Base-by-base conservation (phyloP, 1,140 invertebrate species). In the Eueides isabella region DNA sequence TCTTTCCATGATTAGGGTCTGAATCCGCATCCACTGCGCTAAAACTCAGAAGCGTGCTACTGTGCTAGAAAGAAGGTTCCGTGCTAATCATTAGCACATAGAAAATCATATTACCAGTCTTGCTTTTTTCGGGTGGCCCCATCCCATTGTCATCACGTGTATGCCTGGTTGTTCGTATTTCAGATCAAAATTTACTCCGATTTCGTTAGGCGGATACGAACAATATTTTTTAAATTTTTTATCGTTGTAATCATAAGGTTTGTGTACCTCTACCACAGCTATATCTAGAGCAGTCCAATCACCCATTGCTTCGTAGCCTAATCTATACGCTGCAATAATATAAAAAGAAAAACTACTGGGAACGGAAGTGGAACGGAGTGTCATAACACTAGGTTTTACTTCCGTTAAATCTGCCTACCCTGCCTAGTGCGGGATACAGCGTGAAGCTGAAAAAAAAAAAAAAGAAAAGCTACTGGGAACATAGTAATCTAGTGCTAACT, bases 241-340 rank as follows among this genome's bases (percentile, higher is more conserved):
- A 33, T 80, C 77, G 1, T 69, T 41, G 26, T 83, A 80, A 33
- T 80, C 64, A 41, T 72, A 85, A 0, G 78, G 72, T 1, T 78
- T 75, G 16, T 88, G 82, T n/a, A 86, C 85, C 72, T 79, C 81
- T 0, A 80, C 78, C 6, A 86, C 48, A 14, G 81, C 86, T 68
- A 88, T 82, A 31, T 88, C 86, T 35, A 85, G 79, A 5, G 65
- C 55, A 0, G 82, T 68, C 86, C 86, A 88, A 33, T 80, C 76
- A 66, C 77, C 80, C 5, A 85, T 28, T 30, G 80, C 74, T 12
- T 33, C 71, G 71, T 84, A 84, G 31, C 80, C 72, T 6, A 88
- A 75, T 7, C 79, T 48, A 72, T 86, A 87, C 7, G 62, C 84
- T 87, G 67, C n/a, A 84, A 76, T 44, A 7, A 67, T n/a, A n/a